Conservation (phyloP, 2,888 invertebrate species). For the Ommatoiulus sabulosus region DNA sequence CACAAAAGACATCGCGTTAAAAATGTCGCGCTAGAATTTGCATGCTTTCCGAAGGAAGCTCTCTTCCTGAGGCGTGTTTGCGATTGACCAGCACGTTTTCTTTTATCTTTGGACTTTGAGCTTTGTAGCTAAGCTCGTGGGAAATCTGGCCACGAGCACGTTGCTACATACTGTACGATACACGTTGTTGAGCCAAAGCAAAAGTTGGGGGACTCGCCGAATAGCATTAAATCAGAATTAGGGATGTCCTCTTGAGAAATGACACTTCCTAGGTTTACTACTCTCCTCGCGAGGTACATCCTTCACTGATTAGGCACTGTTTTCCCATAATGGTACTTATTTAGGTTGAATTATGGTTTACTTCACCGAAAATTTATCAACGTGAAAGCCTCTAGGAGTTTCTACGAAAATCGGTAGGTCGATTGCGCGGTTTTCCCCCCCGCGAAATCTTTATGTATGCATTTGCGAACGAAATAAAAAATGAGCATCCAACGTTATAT, state of each 20-base stretch:
- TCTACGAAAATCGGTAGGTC: neutral
- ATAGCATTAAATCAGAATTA: slow-evolving; percentile 30
- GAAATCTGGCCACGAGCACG: slow-evolving; percentile 3
- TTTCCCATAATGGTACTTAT: slow-evolving; percentile 47
- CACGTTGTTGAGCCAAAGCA: neutral
- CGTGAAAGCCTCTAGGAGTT: neutral
- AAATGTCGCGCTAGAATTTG: neutral
- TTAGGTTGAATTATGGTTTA: slow-evolving; percentile 40
- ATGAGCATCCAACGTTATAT: neutral
- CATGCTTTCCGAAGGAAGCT: neutral
- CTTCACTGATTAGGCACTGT: slow-evolving; percentile 32
- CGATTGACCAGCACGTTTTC: neutral
- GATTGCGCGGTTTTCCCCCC: neutral
- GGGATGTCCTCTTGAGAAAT: slow-evolving; percentile 35
- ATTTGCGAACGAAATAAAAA: neutral
- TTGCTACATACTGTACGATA: neutral
- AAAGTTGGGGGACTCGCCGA: neutral
- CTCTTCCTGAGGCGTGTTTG: neutral
- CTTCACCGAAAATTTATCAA: slow-evolving; percentile 24
- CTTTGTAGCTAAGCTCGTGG: neutral
- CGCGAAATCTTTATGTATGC: neutral
- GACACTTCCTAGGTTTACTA: slow-evolving; percentile 37
- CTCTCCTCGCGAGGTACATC: neutral
- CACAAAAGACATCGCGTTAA: neutral
- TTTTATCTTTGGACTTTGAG: neutral